These are phyloP conservation scores for Xenopus petersii DNA, from an alignment of 2,797 vertebrate species.

Conservation along the genomic window DNA sequence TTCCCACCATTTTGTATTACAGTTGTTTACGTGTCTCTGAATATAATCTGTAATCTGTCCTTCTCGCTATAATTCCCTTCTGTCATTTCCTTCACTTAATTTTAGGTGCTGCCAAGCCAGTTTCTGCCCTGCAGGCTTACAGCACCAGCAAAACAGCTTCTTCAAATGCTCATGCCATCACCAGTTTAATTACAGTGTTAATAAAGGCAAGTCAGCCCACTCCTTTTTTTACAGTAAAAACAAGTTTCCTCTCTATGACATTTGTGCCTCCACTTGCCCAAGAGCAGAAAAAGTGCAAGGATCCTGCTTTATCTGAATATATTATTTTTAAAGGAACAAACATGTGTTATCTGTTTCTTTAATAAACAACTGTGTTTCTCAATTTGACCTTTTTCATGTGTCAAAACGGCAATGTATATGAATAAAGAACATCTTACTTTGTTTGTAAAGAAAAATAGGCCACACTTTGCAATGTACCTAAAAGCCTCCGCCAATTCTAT, in stretches of 20 bases:
- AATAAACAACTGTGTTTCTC: too few species aligned
- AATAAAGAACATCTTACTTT: too few species aligned
- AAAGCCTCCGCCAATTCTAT: too few species aligned
- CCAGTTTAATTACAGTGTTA: constrained; percentile 31
- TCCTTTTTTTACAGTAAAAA: constrained; percentile 37
- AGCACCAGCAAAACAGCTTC: constrained; percentile 22
- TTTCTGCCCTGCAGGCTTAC: constrained; percentile 27
- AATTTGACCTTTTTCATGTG: too few species aligned
- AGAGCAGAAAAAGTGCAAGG: constrained; percentile 13
- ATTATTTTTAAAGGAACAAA: too few species aligned
- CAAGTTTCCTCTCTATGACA: constrained; percentile 30
- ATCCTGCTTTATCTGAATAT: too few species aligned
- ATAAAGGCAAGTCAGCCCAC: constrained; percentile 36
- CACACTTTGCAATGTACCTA: too few species aligned
- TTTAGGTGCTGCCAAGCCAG: constrained; percentile 21
- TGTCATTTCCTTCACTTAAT: constrained; percentile 2
- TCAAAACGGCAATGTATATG: too few species aligned
- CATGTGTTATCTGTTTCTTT: too few species aligned
- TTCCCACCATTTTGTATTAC: too few species aligned
- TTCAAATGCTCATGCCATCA: constrained; percentile 32
- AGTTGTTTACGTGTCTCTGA: too few species aligned
- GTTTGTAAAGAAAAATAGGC: too few species aligned
- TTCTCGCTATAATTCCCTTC: constrained; percentile 15
- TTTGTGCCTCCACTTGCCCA: constrained; percentile 45
- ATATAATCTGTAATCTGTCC: not conserved